Percentiles rank a stretch among this genome's conserved stretches.
These are phyloP conservation scores for Macrotus californicus DNA, from an alignment of 2,113 vertebrate species.

Conservation along the genomic window DNA sequence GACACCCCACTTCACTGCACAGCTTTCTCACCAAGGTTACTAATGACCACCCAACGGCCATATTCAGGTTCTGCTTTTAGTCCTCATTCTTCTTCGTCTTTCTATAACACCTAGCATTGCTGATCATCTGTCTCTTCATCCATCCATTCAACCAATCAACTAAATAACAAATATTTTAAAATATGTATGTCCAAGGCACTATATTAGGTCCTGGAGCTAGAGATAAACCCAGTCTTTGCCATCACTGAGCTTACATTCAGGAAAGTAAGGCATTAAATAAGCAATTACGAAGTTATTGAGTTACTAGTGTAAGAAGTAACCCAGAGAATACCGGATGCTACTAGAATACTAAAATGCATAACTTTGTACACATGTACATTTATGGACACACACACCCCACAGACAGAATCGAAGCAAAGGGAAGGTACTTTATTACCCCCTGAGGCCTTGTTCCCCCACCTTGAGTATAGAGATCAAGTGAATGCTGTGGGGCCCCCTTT, in stretches of 20 bases:
- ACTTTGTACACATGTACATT: not conserved
- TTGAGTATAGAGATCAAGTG: not conserved
- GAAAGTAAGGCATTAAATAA: not conserved
- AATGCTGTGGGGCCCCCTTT: no score
- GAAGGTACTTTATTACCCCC: not conserved
- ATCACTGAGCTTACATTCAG: not conserved
- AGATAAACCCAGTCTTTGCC: not conserved
- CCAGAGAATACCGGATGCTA: not conserved
- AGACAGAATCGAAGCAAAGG: not conserved
- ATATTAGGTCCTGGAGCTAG: not conserved
- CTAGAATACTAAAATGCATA: not conserved
- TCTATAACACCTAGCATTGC: not conserved
- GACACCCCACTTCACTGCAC: accelerated
- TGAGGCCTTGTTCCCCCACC: not conserved
- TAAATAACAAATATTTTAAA: not conserved
- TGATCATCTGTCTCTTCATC: not conserved
- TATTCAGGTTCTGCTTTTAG: not conserved
- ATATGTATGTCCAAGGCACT: not conserved
- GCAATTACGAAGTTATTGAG: not conserved
- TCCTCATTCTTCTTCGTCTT: not conserved
- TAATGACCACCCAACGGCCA: not conserved
- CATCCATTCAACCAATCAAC: not conserved
- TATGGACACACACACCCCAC: not conserved
- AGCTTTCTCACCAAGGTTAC: not conserved
- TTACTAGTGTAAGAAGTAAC: not conserved